Conservation (phyloP, 2,113 vertebrate genomes). For the Macrotus californicus region DNA sequence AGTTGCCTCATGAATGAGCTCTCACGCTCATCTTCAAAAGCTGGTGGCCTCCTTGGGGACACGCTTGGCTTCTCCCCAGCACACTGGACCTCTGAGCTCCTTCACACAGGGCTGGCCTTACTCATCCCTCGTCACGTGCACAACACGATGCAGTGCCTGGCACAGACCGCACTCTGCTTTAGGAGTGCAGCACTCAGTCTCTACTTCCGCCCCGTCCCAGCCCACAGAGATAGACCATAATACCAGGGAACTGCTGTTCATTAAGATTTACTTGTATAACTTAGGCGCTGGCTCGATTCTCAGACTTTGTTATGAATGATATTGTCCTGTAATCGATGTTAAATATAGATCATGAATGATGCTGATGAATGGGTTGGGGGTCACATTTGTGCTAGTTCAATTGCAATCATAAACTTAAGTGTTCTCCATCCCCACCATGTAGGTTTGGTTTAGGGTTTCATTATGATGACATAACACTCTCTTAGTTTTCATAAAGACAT, state of each 20-base stretch:
- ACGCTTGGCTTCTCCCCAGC: not conserved
- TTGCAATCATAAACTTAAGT: constrained; percentile 35
- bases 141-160: accelerated
- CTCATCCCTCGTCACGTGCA: accelerated
- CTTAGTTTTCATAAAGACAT: constrained; percentile 53
- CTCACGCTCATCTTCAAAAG: not conserved
- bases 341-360: constrained; percentile 45
- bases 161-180: not conserved
- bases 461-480: constrained; percentile 51
- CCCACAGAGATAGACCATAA: not conserved
- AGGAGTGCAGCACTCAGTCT: not conserved
- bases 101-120: not conserved
- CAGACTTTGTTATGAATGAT: constrained; percentile 45
- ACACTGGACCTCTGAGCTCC: not conserved
- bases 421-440: not conserved
- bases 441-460: constrained; percentile 39
- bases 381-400: constrained; percentile 40
- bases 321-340: constrained; percentile 34
- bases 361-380: constrained; percentile 20
- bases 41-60: not conserved
- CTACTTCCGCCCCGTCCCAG: not conserved
- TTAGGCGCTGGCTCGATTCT: not conserved
- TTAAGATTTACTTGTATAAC: not conserved
- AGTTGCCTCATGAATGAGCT: not conserved
- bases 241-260: not conserved